phyloP scores from a whole-genome alignment of 1,140 invertebrate species.

The Meloidogyne chitwoodi region DNA sequence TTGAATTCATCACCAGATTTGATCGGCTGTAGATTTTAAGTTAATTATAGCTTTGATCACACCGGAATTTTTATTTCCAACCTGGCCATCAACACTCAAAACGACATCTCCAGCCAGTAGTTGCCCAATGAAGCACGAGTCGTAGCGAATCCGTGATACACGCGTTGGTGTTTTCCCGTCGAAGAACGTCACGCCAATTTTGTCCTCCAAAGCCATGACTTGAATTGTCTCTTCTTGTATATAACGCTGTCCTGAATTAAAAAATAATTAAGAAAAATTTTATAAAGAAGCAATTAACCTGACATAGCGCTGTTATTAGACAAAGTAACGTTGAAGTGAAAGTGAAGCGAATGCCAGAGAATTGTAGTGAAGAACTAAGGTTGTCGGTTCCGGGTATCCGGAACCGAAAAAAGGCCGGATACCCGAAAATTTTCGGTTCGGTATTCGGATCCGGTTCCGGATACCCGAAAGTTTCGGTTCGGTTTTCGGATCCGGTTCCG shows the following conservation, averaged over 20 bases:
- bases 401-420: too few species aligned
- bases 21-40: not conserved
- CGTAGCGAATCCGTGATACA: not conserved
- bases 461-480: too few species aligned
- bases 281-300: too few species aligned
- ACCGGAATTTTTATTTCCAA: not conserved
- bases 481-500: too few species aligned
- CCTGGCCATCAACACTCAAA: not conserved
- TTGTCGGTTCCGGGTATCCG: too few species aligned
- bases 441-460: too few species aligned
- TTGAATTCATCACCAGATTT: not conserved
- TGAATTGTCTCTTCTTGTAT: not conserved
- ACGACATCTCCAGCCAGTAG: not conserved
- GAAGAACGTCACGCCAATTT: not conserved
- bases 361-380: too few species aligned
- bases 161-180: not conserved
- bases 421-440: too few species aligned
- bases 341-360: too few species aligned
- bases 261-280: too few species aligned
- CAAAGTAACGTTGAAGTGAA: too few species aligned
- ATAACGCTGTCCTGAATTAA: not conserved
- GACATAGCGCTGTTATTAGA: too few species aligned
- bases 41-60: not conserved
- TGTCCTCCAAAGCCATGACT: not conserved
- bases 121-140: not conserved